A percentile compares a stretch with the other conserved stretches of the same genome.
Evolutionary conservation across 2,113 vertebrate genomes (phyloP).

Genomic region (Campylomormyrus numenius): DNA sequence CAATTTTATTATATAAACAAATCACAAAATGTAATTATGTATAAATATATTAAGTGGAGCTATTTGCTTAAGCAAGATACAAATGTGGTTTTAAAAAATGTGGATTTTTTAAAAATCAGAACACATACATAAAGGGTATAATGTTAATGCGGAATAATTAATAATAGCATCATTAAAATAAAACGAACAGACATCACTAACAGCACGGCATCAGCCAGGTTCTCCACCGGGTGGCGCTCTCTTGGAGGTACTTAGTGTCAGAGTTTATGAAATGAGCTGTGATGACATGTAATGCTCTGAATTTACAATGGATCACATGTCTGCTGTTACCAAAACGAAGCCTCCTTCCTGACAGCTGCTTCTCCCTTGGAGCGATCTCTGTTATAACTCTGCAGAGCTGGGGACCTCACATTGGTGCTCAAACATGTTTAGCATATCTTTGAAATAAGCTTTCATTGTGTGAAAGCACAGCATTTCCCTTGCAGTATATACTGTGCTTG

Average conservation of each 20-base stretch:
- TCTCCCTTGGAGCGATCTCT: background rate
- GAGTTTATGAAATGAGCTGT: background rate
- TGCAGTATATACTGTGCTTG: background rate
- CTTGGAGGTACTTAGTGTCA: background rate
- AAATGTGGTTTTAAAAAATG: no score
- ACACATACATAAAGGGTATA: background rate
- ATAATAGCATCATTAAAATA: background rate
- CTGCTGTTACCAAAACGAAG: background rate
- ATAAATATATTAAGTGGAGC: background rate
- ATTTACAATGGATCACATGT: background rate
- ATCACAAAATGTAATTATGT: no score
- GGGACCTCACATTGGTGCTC: background rate
- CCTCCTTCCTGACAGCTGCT: background rate
- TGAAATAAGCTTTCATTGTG: background rate
- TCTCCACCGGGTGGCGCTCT: background rate
- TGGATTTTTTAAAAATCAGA: background rate
- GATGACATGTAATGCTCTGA: background rate
- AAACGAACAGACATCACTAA: background rate
- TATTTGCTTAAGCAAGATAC: background rate
- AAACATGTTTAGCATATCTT: background rate
- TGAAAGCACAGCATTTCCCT: background rate
- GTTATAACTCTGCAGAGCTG: background rate
- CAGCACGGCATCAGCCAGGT: background rate
- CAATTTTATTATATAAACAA: no score
- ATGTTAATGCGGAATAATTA: background rate